phyloP scores from a whole-genome alignment of 2,113 vertebrate species.

The Hyaena hyaena region DNA sequence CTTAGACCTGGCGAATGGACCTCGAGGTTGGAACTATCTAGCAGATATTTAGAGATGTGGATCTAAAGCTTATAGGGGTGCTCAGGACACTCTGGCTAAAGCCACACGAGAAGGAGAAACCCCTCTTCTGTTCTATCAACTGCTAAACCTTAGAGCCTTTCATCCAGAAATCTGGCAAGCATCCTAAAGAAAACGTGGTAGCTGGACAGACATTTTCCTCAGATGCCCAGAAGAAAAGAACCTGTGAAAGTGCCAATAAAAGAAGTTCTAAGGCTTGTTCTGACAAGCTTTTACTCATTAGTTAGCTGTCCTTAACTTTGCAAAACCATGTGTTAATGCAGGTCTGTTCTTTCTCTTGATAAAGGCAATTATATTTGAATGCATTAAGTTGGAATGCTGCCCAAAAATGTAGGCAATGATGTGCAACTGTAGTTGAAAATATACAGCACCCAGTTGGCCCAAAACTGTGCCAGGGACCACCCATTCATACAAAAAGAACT shows the following conservation, averaged over 20 bases:
- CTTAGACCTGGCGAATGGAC: neutral
- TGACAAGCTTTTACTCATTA: conserved; percentile 81
- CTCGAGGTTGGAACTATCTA: neutral
- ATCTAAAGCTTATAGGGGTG: neutral
- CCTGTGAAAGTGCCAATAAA: conserved; percentile 81
- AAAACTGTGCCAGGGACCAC: conserved; percentile 53
- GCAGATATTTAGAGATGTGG: neutral
- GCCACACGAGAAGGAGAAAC: neutral
- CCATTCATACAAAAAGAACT: neutral
- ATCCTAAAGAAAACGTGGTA: conserved; percentile 56
- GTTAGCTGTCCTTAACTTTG: conserved; percentile 71
- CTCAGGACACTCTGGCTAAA: neutral
- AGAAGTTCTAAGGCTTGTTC: conserved; percentile 67
- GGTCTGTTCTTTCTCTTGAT: conserved; percentile 75
- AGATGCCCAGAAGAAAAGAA: conserved; percentile 75
- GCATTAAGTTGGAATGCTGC: conserved; percentile 63
- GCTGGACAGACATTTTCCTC: conserved; percentile 68
- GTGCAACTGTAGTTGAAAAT: conserved; percentile 66
- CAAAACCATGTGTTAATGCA: conserved; percentile 74
- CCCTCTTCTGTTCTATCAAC: neutral
- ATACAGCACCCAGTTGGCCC: conserved; percentile 41
- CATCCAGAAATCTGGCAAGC: conserved; percentile 36
- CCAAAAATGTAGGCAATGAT: conserved; percentile 69
- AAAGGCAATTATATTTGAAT: conserved; percentile 73
- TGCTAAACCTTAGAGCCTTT: conserved; percentile 57